phyloP scores from a whole-genome alignment of 2,888 invertebrate genomes.

The Pristionchus arcanus region DNA sequence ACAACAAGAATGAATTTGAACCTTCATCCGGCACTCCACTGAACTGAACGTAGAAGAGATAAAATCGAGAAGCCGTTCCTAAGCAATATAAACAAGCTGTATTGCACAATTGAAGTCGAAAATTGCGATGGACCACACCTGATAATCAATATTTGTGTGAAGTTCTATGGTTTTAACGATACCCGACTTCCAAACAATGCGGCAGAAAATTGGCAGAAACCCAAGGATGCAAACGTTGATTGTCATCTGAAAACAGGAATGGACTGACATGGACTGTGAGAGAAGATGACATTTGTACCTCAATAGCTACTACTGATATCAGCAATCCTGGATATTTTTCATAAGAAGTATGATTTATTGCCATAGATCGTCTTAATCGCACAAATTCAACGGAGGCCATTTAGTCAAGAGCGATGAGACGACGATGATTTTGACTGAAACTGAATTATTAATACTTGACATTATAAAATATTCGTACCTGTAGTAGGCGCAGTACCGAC shows the following conservation, averaged over 20 bases:
- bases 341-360: background rate
- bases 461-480: too few relatives aligned
- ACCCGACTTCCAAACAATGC: slow-evolving; percentile 27
- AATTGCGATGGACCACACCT: slow-evolving; percentile 21
- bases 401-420: too few relatives aligned
- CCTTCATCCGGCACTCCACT: slow-evolving; percentile 24
- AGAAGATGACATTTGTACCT: background rate
- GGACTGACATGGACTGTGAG: too few relatives aligned
- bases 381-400: background rate
- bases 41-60: slow-evolving; percentile 11
- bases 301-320: background rate
- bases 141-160: background rate
- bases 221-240: background rate
- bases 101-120: background rate
- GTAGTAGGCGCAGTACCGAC: too few relatives aligned
- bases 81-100: background rate
- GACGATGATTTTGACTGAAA: too few relatives aligned
- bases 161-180: too few relatives aligned
- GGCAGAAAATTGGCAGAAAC: slow-evolving; percentile 26
- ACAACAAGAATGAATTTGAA: background rate
- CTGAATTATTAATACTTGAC: too few relatives aligned
- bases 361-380: background rate
- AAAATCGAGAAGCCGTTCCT: background rate
- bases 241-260: background rate
- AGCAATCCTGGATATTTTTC: background rate